Conservation (phyloP, 2,888 invertebrate genomes). For the Leptothorax acervorum region DNA sequence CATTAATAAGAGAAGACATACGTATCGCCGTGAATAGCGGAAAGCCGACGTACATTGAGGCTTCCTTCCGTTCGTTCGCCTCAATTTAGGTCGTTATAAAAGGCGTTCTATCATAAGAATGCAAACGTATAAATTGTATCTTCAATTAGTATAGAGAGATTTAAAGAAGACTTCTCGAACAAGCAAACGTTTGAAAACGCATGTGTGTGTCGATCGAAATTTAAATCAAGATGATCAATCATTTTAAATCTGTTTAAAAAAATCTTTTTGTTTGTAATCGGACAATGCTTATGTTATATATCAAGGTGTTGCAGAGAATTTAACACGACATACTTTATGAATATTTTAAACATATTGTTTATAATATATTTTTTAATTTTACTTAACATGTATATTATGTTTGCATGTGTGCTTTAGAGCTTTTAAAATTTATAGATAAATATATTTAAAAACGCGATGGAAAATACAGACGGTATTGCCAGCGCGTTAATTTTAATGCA, state of each 20-base stretch:
- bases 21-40: constrained; percentile 2
- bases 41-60: constrained; percentile 8
- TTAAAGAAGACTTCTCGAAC: not conserved
- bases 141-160: not conserved
- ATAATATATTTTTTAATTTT: not conserved
- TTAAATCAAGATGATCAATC: not conserved
- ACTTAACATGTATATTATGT: not conserved
- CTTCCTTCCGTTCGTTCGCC: not conserved
- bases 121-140: not conserved
- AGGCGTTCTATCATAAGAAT: not conserved
- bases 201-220: not conserved
- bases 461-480: not conserved
- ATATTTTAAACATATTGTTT: not conserved
- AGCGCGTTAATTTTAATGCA: not conserved
- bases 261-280: not conserved
- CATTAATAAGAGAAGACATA: constrained; percentile 50
- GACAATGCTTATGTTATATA: not conserved
- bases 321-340: not conserved
- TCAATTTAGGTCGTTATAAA: not conserved
- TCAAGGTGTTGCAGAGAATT: not conserved
- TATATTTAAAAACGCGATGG: not conserved
- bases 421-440: not conserved
- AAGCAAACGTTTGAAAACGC: not conserved
- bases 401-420: not conserved
- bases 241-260: not conserved